A percentile compares a stretch with the other conserved stretches of the same genome.
Conservation (phyloP, 37 sponge, comb jelly and placozoan species). For the Dysidea cf. avara region DNA sequence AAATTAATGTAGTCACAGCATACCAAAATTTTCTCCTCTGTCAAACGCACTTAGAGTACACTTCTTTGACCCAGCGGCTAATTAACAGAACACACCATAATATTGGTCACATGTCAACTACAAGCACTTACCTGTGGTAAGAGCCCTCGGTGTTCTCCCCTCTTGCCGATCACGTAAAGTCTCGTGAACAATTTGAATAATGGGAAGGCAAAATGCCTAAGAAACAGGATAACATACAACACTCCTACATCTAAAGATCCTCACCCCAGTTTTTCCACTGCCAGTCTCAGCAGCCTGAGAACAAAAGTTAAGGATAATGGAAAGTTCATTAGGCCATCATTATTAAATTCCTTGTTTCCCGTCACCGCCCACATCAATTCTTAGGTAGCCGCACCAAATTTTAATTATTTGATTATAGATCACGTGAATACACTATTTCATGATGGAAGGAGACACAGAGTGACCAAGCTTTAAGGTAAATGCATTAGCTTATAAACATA, state of each 20-base stretch:
- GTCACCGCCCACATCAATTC: too few species aligned
- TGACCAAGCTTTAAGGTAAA: too few species aligned
- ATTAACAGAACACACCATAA: not conserved
- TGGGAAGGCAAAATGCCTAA: conserved; percentile 91
- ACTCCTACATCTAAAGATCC: not conserved
- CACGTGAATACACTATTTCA: too few species aligned
- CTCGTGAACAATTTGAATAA: conserved; percentile 91
- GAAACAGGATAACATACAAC: not conserved
- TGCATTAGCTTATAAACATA: too few species aligned
- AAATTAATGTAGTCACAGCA: not conserved
- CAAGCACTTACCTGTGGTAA: not conserved
- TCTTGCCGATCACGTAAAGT: conserved; percentile 53
- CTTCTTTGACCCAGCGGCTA: conserved; percentile 28
- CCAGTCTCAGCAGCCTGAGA: conserved; percentile 95
- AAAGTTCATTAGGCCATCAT: too few species aligned
- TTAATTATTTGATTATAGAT: too few species aligned
- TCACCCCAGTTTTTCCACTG: conserved; percentile 91
- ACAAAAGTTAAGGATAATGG: too few species aligned
- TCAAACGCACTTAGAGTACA: conserved; percentile 60
- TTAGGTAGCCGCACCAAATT: too few species aligned
- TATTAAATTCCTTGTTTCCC: too few species aligned
- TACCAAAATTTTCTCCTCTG: conserved; percentile 72
- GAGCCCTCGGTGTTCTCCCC: conserved; percentile 25
- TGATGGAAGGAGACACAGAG: too few species aligned
- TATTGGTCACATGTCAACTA: not conserved